These are phyloP conservation scores for Ctena decussata DNA, from an alignment of 2,888 invertebrate genomes.

Conservation along the genomic window DNA sequence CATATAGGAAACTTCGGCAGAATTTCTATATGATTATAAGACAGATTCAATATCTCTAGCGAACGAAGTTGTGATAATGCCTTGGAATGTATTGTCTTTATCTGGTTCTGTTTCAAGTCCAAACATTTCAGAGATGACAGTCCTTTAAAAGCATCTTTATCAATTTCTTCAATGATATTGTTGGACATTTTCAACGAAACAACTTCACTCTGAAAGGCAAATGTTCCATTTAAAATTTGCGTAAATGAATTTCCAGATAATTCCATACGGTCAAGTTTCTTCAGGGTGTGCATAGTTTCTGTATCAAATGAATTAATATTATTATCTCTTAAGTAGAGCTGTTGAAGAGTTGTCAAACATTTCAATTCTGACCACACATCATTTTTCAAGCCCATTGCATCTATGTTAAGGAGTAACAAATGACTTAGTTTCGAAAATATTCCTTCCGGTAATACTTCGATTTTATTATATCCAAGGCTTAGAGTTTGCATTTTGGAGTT, in stretches of 20 bases:
- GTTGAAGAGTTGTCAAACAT: neutral
- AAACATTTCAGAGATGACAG: neutral
- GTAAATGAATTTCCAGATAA: neutral
- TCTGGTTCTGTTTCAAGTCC: neutral
- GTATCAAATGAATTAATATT: neutral
- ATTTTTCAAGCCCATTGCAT: neutral
- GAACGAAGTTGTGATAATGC: neutral
- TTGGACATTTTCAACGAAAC: neutral
- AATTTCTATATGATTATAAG: neutral
- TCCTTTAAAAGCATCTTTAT: neutral
- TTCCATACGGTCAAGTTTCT: neutral
- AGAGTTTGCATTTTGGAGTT: neutral
- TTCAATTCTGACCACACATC: neutral
- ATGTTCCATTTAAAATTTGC: neutral
- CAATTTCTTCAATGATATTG: neutral
- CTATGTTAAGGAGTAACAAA: neutral
- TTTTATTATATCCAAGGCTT: neutral
- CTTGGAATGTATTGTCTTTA: neutral
- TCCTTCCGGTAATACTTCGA: neutral
- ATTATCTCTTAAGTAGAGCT: neutral
- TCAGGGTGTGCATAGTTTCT: neutral
- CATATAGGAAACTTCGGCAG: neutral
- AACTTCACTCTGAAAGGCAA: neutral
- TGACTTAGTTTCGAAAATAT: neutral
- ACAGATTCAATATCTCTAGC: neutral